Conservation (phyloP, 2,113 vertebrate genomes). For the Pimephales promelas region DNA sequence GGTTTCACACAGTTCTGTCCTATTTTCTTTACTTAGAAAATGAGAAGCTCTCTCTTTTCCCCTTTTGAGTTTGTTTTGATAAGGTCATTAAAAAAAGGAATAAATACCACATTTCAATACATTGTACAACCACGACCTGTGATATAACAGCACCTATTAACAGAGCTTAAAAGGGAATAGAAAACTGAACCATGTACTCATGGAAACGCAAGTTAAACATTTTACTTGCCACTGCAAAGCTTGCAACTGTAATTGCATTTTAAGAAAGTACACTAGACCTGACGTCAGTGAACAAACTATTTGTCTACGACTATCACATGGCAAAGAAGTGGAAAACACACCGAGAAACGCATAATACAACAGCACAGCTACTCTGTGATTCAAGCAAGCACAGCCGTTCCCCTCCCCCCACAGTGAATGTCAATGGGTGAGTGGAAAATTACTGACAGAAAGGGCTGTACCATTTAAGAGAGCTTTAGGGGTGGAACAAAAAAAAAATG, state of each 20-base stretch:
- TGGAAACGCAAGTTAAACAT: neutral
- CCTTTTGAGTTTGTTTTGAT: constrained; percentile 1
- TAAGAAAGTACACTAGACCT: neutral
- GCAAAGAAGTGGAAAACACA: neutral
- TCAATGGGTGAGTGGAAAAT: constrained; percentile 55
- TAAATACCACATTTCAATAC: neutral
- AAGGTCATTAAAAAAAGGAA: neutral
- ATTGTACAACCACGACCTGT: neutral
- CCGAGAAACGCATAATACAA: neutral
- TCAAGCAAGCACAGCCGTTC: constrained; percentile 39
- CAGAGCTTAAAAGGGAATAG: neutral
- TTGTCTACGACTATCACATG: neutral
- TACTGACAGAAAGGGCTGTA: constrained; percentile 44
- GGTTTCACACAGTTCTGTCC: constrained; percentile 50
- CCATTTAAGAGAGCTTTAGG: constrained; percentile 43
- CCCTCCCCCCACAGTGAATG: constrained; percentile 53
- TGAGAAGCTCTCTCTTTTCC: neutral
- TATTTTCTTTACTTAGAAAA: constrained; percentile 22
- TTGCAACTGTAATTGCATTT: neutral
- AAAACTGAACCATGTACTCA: neutral
- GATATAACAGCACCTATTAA: neutral
- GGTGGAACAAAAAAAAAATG: constrained; percentile 8
- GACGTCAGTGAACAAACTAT: neutral
- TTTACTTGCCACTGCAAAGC: neutral
- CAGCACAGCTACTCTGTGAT: constrained; percentile 42